phyloP scores from a whole-genome alignment of 2,113 vertebrate species.

The Pachypanchax playfairii region DNA sequence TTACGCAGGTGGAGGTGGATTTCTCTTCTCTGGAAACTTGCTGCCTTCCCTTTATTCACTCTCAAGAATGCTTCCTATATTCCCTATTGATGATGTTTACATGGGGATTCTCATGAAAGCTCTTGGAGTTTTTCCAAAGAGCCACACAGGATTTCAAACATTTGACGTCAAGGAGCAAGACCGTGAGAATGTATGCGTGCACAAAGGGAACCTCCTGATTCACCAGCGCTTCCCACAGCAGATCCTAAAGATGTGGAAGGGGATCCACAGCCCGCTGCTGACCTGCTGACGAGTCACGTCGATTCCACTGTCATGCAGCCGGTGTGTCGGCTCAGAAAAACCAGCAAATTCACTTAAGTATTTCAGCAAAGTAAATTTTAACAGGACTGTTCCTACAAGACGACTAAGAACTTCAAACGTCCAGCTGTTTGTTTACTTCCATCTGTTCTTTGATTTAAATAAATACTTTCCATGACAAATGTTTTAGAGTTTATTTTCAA shows the following conservation, averaged over 20 bases:
- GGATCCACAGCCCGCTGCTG: slow-evolving; percentile 69
- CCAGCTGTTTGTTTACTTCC: too few species aligned
- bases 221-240: slow-evolving; percentile 81
- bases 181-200: slow-evolving; percentile 80
- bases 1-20: slow-evolving; percentile 83
- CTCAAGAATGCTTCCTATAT: slow-evolving; percentile 72
- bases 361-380: too few species aligned
- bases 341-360: too few species aligned
- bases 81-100: slow-evolving; percentile 87
- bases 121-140: slow-evolving; percentile 65
- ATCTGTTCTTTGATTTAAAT: not conserved
- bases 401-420: too few species aligned
- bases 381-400: too few species aligned
- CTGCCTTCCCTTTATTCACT: slow-evolving; percentile 35
- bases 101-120: slow-evolving; percentile 78
- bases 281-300: too few species aligned
- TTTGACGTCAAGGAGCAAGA: slow-evolving; percentile 61
- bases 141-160: slow-evolving; percentile 75
- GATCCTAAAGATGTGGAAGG: slow-evolving; percentile 79
- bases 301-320: too few species aligned
- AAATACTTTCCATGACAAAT: not conserved
- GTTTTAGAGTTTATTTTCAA: slow-evolving; percentile 48
- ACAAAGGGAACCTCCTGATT: slow-evolving; percentile 79
- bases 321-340: too few species aligned
- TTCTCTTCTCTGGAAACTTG: slow-evolving; percentile 73